Evolutionary conservation across 2,888 invertebrate species (phyloP), one percentile per base, ranked within the genome.

Genomic region (Drosophila subquinaria): DNA sequence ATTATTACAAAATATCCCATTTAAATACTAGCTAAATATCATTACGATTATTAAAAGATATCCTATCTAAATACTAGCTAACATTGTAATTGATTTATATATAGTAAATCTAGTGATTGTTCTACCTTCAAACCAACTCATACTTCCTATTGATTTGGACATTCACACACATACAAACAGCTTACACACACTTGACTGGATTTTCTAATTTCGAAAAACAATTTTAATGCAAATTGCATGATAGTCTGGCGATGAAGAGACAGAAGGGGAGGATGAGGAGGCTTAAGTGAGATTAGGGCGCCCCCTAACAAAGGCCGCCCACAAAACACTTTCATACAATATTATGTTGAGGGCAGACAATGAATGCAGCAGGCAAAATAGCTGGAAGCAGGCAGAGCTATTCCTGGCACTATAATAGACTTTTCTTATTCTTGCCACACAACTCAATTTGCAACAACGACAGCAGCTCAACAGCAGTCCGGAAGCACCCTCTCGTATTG

Each of bases 341-440:
- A 67, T 75, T 66, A 70, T 83, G 68, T 65, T 56, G 40, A 51
- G 74, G 73, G 57, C 89, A 84, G 87, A 84, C 84, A 84, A 84
- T 84, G 81, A 43, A 30, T 30, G 30, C 30, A 27, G 27, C 27
- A 55, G 43, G 48, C 71, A 76, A 76, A 82, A 85, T 83, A 73
- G 89, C 88, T 86, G 66, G 64, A 73, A 82, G 27, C 5, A 6
- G 84, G 87, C 84, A 81, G 76, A 6, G 62, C 86, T 76, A 86
- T 86, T 88, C 83, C 75, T 73, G 76, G 75, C 75, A 88, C 88
- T 82, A 88, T 88, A 88, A 83, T 83, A 82, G 86, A 84, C 83
- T 84, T 84, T 82, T 89, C 88, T 89, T 79, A 85, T 87, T 89
- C 85, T 77, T 82, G 80, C 85, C 81, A 82, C 88, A 85, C 89